Percentiles rank a stretch among this genome's conserved stretches.
Conservation (phyloP, 2,113 vertebrate species). For the Corydoras sp. region DNA sequence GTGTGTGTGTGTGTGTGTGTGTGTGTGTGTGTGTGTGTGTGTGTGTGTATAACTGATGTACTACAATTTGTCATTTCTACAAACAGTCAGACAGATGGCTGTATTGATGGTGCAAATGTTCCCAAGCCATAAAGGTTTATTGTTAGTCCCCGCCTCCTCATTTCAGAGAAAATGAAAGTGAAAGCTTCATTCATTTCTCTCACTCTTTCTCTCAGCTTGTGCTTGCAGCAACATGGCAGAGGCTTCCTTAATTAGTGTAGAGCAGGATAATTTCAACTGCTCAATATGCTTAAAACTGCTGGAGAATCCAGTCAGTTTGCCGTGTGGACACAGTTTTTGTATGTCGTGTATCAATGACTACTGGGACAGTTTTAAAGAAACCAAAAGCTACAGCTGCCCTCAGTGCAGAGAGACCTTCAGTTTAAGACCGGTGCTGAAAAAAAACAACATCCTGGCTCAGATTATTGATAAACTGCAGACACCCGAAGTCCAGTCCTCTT, state of each 20-base stretch:
- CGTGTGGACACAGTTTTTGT: constrained; percentile 31
- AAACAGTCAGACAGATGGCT: background rate
- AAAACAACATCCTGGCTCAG: constrained; percentile 12
- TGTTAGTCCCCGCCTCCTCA: background rate
- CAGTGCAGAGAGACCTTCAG: constrained; percentile 15
- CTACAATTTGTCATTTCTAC: background rate
- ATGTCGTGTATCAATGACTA: constrained; percentile 22
- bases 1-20: background rate
- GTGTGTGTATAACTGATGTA: background rate
- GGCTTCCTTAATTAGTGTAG: constrained; percentile 14
- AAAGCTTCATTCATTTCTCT: background rate
- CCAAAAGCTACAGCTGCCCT: constrained; percentile 8
- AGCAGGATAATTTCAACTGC: constrained; percentile 29
- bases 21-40: no score
- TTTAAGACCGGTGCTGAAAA: constrained; percentile 20
- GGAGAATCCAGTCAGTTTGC: constrained; percentile 15
- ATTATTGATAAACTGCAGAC: background rate
- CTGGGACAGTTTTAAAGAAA: background rate
- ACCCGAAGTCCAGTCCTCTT: background rate
- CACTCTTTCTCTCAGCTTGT: background rate
- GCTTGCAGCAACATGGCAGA: constrained; percentile 25
- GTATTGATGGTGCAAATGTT: no score
- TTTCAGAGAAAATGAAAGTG: constrained; percentile 22
- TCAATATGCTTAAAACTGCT: constrained; percentile 18
- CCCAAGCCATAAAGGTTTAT: no score